Evolutionary conservation across 2,797 vertebrate species (phyloP).

Genomic region (Acridotheres tristis): DNA sequence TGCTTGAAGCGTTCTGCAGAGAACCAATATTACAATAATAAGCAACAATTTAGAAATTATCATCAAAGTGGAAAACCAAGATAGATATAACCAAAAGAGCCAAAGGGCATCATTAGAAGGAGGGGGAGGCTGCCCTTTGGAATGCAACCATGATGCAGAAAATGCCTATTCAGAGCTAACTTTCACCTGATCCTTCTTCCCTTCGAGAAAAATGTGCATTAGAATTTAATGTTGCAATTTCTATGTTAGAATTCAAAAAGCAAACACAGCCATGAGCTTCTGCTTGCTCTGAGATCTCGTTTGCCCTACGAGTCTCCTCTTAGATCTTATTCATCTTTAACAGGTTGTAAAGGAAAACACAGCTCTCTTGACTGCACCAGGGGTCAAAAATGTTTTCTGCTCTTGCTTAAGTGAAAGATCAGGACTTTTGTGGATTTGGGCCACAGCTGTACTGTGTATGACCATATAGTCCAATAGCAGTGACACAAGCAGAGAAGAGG

Average conservation of each 20-base stretch:
- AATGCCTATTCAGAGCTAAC: neutral
- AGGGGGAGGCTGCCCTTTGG: neutral
- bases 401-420: neutral
- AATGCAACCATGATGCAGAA: neutral
- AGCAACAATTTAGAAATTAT: conserved; percentile 45
- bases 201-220: neutral
- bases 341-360: neutral
- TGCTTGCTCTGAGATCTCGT: neutral
- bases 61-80: conserved; percentile 38
- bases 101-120: conserved; percentile 19
- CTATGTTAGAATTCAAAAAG: neutral
- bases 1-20: neutral
- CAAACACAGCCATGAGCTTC: conserved; percentile 4
- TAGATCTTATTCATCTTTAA: neutral
- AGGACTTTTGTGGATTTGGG: neutral
- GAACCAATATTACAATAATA: conserved; percentile 3
- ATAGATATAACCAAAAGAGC: conserved; percentile 12
- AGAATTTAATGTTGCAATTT: neutral
- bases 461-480: neutral
- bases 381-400: neutral
- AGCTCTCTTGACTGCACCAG: neutral
- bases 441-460: neutral
- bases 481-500: neutral
- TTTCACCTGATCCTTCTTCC: neutral
- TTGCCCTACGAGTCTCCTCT: neutral